Evolutionary conservation across 2,888 invertebrate species (phyloP).

Genomic region (Cerceris rybyensis): DNA sequence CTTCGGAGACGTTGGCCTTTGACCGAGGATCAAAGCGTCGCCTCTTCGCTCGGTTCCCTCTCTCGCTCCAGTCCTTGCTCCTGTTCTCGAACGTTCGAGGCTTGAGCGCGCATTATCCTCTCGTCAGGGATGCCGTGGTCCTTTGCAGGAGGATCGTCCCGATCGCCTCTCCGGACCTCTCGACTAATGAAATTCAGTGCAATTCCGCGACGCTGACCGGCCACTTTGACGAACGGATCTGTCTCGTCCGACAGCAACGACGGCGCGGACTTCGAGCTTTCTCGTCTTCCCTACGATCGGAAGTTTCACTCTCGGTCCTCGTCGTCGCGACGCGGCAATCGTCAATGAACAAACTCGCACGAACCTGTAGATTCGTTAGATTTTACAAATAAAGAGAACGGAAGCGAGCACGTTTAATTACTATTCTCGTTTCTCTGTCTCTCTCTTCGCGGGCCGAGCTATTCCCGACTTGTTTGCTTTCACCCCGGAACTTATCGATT

Average conservation of each 20-base stretch:
- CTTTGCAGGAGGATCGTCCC: slow-evolving; percentile 28
- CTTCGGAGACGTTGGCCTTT: slow-evolving; percentile 74
- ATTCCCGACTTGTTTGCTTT: slow-evolving; percentile 9
- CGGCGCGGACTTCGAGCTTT: neutral
- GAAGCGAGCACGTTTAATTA: slow-evolving; percentile 5
- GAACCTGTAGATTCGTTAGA: neutral
- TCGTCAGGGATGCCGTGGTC: neutral
- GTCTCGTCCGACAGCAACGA: neutral
- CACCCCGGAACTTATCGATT: slow-evolving; percentile 8
- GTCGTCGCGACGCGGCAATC: neutral
- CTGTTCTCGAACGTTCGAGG: slow-evolving; percentile 34
- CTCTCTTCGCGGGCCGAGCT: neutral
- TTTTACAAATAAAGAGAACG: slow-evolving; percentile 12
- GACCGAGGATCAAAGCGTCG: slow-evolving; percentile 76
- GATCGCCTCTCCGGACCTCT: slow-evolving; percentile 31
- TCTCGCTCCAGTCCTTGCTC: slow-evolving; percentile 4
- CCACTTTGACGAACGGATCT: neutral
- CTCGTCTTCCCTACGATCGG: neutral
- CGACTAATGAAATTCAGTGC: slow-evolving; percentile 35
- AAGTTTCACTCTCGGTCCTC: neutral
- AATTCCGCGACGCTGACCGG: neutral
- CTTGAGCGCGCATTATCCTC: slow-evolving; percentile 45
- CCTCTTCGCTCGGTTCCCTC: too few relatives aligned
- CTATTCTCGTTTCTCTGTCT: slow-evolving; percentile 15
- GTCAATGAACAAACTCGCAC: neutral